Percentiles rank a stretch among this genome's conserved stretches.
These are phyloP conservation scores for Drosophila flavopinicola DNA, from an alignment of 2,888 invertebrate species.

Conservation along the genomic window DNA sequence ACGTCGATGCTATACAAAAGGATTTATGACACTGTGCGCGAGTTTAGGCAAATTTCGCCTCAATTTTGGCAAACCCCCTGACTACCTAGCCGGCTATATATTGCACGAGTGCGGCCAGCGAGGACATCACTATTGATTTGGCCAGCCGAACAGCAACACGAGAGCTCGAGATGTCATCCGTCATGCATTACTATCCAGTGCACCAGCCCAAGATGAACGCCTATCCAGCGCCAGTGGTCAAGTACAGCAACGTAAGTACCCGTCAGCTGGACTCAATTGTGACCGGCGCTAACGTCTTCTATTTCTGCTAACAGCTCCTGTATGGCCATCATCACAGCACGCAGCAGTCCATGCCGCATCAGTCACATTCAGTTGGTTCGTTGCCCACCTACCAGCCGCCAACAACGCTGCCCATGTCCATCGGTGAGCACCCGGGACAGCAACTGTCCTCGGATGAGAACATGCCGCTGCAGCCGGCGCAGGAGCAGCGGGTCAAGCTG, in stretches of 20 bases:
- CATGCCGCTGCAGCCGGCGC: slow-evolving; percentile 47
- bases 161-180: slow-evolving; percentile 61
- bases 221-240: slow-evolving; percentile 52
- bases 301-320: slow-evolving; percentile 13
- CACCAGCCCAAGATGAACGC: slow-evolving; percentile 61
- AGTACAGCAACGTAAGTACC: slow-evolving; percentile 62
- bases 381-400: slow-evolving; percentile 32
- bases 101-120: slow-evolving; percentile 23
- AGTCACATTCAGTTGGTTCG: slow-evolving; percentile 11
- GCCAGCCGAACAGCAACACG: slow-evolving; percentile 38
- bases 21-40: slow-evolving; percentile 69
- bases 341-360: slow-evolving; percentile 17
- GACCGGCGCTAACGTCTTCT: neutral
- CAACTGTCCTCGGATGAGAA: slow-evolving; percentile 68
- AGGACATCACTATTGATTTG: slow-evolving; percentile 54
- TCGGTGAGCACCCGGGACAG: slow-evolving; percentile 38
- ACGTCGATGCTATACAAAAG: slow-evolving; percentile 42
- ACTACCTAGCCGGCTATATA: slow-evolving; percentile 63
- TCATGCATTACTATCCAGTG: slow-evolving; percentile 74
- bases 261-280: too few species aligned
- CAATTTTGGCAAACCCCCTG: slow-evolving; percentile 49
- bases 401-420: slow-evolving; percentile 13
- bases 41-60: slow-evolving; percentile 67
- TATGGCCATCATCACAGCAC: slow-evolving; percentile 41
- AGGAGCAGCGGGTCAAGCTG: slow-evolving; percentile 62